These are phyloP conservation scores for Ceyx margarethae DNA, from an alignment of 2,113 vertebrate genomes.

Conservation along the genomic window DNA sequence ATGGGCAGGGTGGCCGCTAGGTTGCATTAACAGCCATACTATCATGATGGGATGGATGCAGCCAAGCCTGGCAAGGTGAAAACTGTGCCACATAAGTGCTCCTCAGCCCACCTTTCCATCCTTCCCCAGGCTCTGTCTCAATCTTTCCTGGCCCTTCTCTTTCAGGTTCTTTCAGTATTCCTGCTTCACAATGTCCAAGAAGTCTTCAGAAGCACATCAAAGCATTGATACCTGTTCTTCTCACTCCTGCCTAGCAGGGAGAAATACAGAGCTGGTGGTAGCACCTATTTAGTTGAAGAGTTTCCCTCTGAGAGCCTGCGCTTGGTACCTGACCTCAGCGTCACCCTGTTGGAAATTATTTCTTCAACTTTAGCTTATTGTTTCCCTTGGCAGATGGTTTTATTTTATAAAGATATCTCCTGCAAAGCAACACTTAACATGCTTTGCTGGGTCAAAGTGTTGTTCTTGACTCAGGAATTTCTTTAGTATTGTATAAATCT, in stretches of 20 bases:
- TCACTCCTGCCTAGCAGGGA: background rate
- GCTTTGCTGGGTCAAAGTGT: background rate
- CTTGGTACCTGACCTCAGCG: background rate
- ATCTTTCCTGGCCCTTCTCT: background rate
- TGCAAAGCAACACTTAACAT: background rate
- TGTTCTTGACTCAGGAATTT: background rate
- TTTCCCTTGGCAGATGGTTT: background rate
- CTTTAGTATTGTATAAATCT: background rate
- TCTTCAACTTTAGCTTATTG: background rate
- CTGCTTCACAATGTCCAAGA: background rate
- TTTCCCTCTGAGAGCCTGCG: background rate
- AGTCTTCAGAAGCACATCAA: background rate
- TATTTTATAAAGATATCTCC: background rate
- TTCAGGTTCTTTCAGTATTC: background rate
- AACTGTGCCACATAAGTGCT: rapidly evolving
- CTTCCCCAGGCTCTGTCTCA: background rate
- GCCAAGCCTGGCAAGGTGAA: background rate
- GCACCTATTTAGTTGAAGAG: background rate
- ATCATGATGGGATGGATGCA: background rate
- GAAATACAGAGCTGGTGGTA: background rate
- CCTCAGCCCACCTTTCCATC: background rate
- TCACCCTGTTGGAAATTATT: background rate
- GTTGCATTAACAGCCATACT: background rate
- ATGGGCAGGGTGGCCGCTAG: background rate
- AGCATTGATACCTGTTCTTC: background rate